A percentile compares a stretch with the other conserved stretches of the same genome.
Conservation (phyloP, 2,888 invertebrate species). For the Portevinia maculata region DNA sequence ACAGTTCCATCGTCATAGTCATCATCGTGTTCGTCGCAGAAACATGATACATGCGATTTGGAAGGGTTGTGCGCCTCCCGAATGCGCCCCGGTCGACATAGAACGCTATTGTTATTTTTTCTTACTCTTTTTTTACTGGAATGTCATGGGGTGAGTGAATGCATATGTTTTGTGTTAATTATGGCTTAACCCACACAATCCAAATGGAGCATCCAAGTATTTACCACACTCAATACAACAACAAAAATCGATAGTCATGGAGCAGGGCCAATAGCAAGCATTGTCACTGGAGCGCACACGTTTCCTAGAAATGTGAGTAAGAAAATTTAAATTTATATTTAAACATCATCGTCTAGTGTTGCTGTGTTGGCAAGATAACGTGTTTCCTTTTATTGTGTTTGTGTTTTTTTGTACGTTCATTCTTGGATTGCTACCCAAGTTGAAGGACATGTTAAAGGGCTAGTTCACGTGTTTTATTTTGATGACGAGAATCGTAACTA, state of each 20-base stretch:
- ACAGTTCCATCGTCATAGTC: conserved; percentile 13
- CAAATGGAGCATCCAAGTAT: conserved; percentile 50
- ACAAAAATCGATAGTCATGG: conserved; percentile 57
- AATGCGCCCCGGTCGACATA: not conserved
- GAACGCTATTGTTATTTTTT: conserved; percentile 7
- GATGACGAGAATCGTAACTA: conserved; percentile 26
- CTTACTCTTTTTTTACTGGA: conserved; percentile 25
- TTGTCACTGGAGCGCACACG: conserved; percentile 36
- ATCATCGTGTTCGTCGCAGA: conserved; percentile 4
- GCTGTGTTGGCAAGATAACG: conserved; percentile 4
- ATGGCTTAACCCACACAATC: conserved; percentile 53
- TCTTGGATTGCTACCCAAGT: conserved; percentile 41
- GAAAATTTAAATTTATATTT: conserved; percentile 46
- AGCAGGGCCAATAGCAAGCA: conserved; percentile 63
- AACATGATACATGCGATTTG: conserved; percentile 7
- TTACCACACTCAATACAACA: conserved; percentile 53
- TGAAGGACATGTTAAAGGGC: no score
- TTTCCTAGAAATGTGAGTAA: conserved; percentile 50
- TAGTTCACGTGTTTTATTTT: no score
- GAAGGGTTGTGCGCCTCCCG: conserved; percentile 1
- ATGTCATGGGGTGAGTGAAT: conserved; percentile 34
- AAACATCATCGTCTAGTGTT: conserved; percentile 38
- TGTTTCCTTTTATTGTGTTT: not conserved
- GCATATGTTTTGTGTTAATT: conserved; percentile 32
- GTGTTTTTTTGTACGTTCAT: conserved; percentile 32